Conservation (phyloP, 2,113 vertebrate genomes). For the Sus scrofa region T2T-Sscrofa CM001155.3:7321501-7322000, state of each 20-base stretch:
- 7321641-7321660: not conserved
- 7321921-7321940: not conserved
- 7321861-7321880: not conserved
- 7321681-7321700: not conserved
- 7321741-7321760: not conserved
- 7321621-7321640: not conserved
- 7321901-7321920: not conserved
- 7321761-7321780: not conserved
- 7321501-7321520: not conserved
- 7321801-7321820: not conserved
- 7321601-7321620: rapidly evolving
- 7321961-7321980: rapidly evolving
- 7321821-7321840: too few species aligned
- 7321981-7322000: too few species aligned
- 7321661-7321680: not conserved
- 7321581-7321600: not conserved
- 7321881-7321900: too few species aligned
- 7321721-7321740: not conserved
- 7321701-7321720: rapidly evolving
- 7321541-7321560: not conserved
- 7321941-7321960: not conserved
- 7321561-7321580: not conserved
- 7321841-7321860: not conserved
- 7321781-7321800: not conserved
- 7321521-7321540: not conserved